Evolutionary conservation across 2,888 invertebrate species (phyloP), one percentile per base, ranked within the genome.

Genomic region (Anthoptus insignis): DNA sequence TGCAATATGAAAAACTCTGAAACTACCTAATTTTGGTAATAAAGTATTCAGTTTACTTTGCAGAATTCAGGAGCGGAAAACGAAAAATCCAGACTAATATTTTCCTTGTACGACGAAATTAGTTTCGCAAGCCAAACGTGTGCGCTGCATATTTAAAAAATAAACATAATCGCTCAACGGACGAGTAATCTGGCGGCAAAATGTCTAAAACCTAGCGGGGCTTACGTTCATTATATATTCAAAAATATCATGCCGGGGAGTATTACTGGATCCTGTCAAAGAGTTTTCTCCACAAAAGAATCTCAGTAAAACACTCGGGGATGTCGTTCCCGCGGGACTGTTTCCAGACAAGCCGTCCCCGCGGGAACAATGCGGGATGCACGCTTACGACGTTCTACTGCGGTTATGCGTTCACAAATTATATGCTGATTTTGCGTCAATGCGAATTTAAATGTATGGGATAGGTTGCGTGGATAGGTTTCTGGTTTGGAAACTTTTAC

Each of bases 251-350:
- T 56, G 56, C 56, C 37, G 37, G 63, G 24, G 37, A 49, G 54
- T 56, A 42, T 56, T 42, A 39, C 56, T 24, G 59, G 49, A 37
- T 42, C 37, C 60, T 63, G 63, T 64, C 58, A 64, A 64, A 64
- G 64, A 64, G 64, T 52, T 64, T 27, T 11, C 57, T 57, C 29
- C 39, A 57, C 64, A 64, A 63, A 61, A 63, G 63, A 50, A 63
- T 57, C 24, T 47, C 14, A 54, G 63, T 56, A 16, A 69, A 67
- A 66, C 67, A 66, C 64, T 66, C 50, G 59, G 54, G 61, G 54
- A 65, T 49, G 47, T 14, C 37, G 32, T 50, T 68, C 68, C 64
- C 68, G 24, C 14, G 66, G 67, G 70, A 64, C 9, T 16, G 50
- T 19, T 22, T 11, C 16, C 29, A 54, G 49, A 54, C 42, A 60